Evolutionary conservation across 2,888 invertebrate genomes (phyloP).

Genomic region (Apodemia hepburni): DNA sequence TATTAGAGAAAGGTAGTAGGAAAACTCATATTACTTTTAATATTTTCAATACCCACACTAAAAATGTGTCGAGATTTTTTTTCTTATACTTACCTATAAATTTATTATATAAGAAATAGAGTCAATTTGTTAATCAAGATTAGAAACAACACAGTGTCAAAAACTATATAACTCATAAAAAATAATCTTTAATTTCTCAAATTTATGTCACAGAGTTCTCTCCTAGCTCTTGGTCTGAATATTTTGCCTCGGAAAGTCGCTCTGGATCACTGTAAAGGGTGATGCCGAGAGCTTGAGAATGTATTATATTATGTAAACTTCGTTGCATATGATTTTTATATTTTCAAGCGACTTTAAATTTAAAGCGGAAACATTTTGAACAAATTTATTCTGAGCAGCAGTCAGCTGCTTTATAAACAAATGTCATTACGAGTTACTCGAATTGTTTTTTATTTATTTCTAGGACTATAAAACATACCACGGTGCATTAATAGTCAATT

Average conservation of each 20-base stretch:
- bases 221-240: neutral
- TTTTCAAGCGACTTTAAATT: neutral
- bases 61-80: neutral
- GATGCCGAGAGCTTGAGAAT: neutral
- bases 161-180: too few relatives aligned
- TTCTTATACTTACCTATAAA: neutral
- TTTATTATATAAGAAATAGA: too few relatives aligned
- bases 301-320: constrained; percentile 9
- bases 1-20: too few relatives aligned
- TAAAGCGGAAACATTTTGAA: neutral
- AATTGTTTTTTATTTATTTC: too few relatives aligned
- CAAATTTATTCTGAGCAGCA: neutral
- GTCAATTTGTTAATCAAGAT: too few relatives aligned
- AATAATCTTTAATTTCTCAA: neutral
- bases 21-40: neutral
- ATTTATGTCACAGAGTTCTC: neutral
- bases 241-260: neutral
- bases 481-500: too few relatives aligned
- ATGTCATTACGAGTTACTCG: neutral
- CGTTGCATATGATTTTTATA: constrained; percentile 6
- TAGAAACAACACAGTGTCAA: too few relatives aligned
- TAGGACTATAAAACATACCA: too few relatives aligned
- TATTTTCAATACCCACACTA: neutral
- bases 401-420: neutral
- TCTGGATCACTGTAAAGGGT: neutral